Base-by-base conservation (phyloP, 2,888 invertebrate species). In the Abrostola tripartita region DNA sequence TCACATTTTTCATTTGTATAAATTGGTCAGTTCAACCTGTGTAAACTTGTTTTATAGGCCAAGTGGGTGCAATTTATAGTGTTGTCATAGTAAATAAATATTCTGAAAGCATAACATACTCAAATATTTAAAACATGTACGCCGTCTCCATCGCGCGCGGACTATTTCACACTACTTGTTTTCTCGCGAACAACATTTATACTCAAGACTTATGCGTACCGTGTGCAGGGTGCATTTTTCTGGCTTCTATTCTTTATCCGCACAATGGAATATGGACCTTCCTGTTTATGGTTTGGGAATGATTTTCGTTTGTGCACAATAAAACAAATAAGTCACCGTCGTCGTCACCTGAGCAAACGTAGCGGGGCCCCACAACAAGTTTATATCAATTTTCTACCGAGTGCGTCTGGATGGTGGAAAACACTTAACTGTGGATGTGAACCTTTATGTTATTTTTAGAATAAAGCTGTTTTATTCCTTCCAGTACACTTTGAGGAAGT, bases 361-460 rank as follows among this genome's bases (percentile, higher is more conserved):
- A 85, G 87, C 85, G 84, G 75, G 81, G 78, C 82, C 87, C 90
- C 90, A 90, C 89, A 91, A 92, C 89, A 92, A 90, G 92, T 93
- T 94, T 93, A 90, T 92, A 91, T 92, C 92, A 94, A 93, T 94
- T 94, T 93, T 93, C 93, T 87, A 85, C 90, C 83, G 88, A 91
- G 90, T 93, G 93, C 91, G 90, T 92, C 92, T 92, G 91, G 87
- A 86, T 88, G 85, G 90, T 81, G 87, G 84, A 89, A 92, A 92
- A 92, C 91, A 92, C 89, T 92, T 90, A 88, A 85, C 82, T 79
- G 77, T 84, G 79, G 82, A 85, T 86, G 84, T 85, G 84, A 82
- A 74, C 78, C 76, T 86, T 85, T 85, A 83, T 85, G 83, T 81
- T 87, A 79, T 83, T 86, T 61, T 85, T 59, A 68, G 57, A 74